phyloP scores from a whole-genome alignment of 2,888 invertebrate species.

The Lissocephala sabroskyi region DNA sequence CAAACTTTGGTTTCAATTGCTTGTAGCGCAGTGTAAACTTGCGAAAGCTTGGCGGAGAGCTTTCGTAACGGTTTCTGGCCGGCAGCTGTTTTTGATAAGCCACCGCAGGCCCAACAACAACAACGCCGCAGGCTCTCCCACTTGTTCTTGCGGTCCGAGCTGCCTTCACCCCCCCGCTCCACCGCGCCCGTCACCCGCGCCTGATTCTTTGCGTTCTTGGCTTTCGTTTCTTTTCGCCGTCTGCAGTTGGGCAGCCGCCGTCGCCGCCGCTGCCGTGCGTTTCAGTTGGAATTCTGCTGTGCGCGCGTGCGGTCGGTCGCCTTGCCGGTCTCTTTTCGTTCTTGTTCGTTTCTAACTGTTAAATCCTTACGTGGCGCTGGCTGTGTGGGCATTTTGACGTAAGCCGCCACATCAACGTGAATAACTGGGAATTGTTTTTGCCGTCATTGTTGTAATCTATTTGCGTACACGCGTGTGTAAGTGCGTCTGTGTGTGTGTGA shows the following conservation, averaged over 20 bases:
- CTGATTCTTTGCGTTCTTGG: conserved; percentile 2
- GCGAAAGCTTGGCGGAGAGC: conserved; percentile 5
- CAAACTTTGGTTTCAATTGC: too few relatives aligned
- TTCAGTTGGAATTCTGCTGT: conserved; percentile 49
- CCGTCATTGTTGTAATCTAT: too few relatives aligned
- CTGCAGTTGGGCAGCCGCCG: too few relatives aligned
- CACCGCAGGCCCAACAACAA: conserved; percentile 7
- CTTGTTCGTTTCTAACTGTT: neutral
- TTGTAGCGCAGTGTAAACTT: too few relatives aligned
- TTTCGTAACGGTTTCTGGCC: neutral
- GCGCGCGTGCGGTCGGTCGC: conserved; percentile 46
- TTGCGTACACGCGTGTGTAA: too few relatives aligned
- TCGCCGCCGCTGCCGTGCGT: conserved; percentile 14
- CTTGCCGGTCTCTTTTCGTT: too few relatives aligned
- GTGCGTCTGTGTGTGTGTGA: too few relatives aligned
- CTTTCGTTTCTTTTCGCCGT: conserved; percentile 15
- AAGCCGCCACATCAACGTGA: too few relatives aligned
- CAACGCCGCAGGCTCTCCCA: neutral
- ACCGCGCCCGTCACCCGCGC: conserved; percentile 6
- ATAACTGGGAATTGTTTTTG: too few relatives aligned
- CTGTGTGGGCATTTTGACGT: neutral
- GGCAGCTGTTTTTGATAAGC: conserved; percentile 48
- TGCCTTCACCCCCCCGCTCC: neutral
- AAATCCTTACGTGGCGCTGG: neutral
- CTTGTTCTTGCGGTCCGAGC: neutral